These are phyloP conservation scores for Fundulus diaphanus DNA, from an alignment of 2,797 vertebrate species.

Conservation along the genomic window DNA sequence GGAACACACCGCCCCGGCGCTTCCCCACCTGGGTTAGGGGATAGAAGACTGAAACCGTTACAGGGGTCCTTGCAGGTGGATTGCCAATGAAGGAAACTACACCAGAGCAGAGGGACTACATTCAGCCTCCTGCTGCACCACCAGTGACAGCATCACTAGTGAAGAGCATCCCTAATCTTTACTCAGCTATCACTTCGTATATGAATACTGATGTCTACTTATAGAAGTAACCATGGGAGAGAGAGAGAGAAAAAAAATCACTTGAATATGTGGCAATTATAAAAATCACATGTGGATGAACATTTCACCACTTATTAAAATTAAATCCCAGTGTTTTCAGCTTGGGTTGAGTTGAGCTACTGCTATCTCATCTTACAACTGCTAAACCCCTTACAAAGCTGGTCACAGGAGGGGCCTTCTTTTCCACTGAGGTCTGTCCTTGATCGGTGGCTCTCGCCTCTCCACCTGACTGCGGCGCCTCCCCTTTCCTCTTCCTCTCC, in stretches of 20 bases:
- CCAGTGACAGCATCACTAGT: slow-evolving; percentile 57
- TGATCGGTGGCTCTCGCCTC: slow-evolving; percentile 67
- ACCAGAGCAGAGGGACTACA: slow-evolving; percentile 81
- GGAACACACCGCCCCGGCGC: slow-evolving; percentile 95
- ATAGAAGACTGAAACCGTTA: slow-evolving; percentile 98
- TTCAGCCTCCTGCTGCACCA: slow-evolving; percentile 66
- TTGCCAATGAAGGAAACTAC: slow-evolving; percentile 86
- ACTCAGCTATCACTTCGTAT: slow-evolving; percentile 27
- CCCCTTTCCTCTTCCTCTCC: slow-evolving; percentile 81
- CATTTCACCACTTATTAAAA: slow-evolving; percentile 15
- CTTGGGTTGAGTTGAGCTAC: slow-evolving; percentile 37
- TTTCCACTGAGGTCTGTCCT: slow-evolving; percentile 76
- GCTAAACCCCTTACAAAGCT: slow-evolving; percentile 87
- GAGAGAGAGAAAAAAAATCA: neutral
- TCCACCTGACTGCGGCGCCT: slow-evolving; percentile 79
- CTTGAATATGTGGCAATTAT: slow-evolving; percentile 6
- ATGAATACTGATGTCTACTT: neutral
- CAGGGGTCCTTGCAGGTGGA: slow-evolving; percentile 82
- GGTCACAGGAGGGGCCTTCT: slow-evolving; percentile 80
- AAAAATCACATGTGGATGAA: slow-evolving; percentile 20
- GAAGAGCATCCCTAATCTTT: slow-evolving; percentile 47
- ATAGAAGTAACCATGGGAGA: neutral
- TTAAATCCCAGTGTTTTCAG: slow-evolving; percentile 18
- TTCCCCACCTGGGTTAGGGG: slow-evolving; percentile 98
- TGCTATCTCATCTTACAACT: slow-evolving; percentile 76